Evolutionary conservation across 2,113 vertebrate genomes (phyloP).

Genomic region (Sceloporus undulatus): DNA sequence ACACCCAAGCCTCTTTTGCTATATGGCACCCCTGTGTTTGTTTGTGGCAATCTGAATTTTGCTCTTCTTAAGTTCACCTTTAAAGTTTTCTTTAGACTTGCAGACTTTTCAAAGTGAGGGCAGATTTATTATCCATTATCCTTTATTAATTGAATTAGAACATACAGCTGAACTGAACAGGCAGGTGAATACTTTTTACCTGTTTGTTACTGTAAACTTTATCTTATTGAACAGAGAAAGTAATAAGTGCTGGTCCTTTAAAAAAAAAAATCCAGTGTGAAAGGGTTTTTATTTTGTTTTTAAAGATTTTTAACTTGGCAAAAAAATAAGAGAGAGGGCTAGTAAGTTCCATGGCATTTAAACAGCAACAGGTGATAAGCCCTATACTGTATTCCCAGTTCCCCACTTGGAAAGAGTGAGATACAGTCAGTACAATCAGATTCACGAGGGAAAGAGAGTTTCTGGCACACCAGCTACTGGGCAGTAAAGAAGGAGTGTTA

Average conservation of each 20-base stretch:
- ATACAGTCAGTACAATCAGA: neutral
- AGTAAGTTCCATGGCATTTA: neutral
- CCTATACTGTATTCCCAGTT: slow-evolving; percentile 10
- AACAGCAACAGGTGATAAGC: neutral
- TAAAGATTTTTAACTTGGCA: neutral
- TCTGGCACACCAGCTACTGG: slow-evolving; percentile 13
- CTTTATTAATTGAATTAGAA: neutral
- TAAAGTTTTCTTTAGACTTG: neutral
- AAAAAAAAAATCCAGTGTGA: too few relatives aligned
- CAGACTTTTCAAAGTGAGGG: neutral
- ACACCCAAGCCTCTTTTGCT: neutral
- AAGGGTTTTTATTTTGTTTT: too few relatives aligned
- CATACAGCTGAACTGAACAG: neutral
- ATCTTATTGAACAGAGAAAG: neutral
- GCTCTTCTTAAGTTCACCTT: neutral
- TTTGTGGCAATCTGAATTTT: neutral
- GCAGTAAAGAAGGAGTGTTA: neutral
- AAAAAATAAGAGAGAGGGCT: neutral
- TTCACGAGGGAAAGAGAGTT: slow-evolving; percentile 21
- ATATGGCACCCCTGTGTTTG: neutral
- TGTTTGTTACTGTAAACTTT: neutral
- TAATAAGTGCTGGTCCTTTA: neutral
- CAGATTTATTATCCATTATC: slow-evolving; percentile 2
- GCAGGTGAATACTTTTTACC: neutral
- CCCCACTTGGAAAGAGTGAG: slow-evolving; percentile 33